A percentile compares a stretch with the other conserved stretches of the same genome.
Evolutionary conservation across 2,888 invertebrate genomes (phyloP).

Genomic region (Drosophila robusta): DNA sequence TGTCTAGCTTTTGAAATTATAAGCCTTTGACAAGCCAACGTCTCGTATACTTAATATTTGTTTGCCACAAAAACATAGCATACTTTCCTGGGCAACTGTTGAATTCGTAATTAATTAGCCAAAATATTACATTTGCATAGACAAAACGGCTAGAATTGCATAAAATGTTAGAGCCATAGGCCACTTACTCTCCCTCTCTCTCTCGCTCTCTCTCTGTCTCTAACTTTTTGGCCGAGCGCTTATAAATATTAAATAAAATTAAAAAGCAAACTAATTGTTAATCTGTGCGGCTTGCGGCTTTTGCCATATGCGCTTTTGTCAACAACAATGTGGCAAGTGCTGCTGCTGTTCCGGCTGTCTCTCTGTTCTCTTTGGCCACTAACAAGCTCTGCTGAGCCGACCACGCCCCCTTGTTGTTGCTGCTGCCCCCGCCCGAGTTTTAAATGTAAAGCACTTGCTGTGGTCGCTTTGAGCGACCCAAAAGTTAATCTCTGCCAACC

Average conservation of each 20-base stretch:
- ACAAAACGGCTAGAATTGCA: conserved; percentile 11
- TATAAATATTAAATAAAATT: conserved; percentile 77
- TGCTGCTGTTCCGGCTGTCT: conserved; percentile 7
- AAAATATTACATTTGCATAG: conserved; percentile 4
- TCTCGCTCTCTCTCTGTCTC: not conserved
- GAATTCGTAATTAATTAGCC: conserved; percentile 14
- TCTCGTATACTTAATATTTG: conserved; percentile 14
- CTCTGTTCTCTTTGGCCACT: conserved; percentile 54
- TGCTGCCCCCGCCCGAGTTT: conserved; percentile 48
- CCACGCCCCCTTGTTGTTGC: conserved; percentile 31
- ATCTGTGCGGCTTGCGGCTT: conserved; percentile 76
- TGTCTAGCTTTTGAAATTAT: conserved; percentile 7
- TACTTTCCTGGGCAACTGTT: conserved; percentile 10
- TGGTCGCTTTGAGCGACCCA: conserved; percentile 80
- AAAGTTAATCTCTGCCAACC: conserved; percentile 81
- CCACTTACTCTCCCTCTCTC: not conserved
- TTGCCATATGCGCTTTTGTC: conserved; percentile 64
- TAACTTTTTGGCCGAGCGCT: conserved; percentile 20
- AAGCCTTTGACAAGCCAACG: conserved; percentile 10
- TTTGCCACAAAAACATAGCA: conserved; percentile 15
- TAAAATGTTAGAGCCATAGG: not conserved
- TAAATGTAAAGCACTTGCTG: conserved; percentile 79
- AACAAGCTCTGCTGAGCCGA: conserved; percentile 68
- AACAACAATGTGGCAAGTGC: conserved; percentile 38
- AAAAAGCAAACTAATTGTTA: conserved; percentile 75